phyloP scores from a whole-genome alignment of 2,113 vertebrate genomes.

The Dromiciops gliroides region DNA sequence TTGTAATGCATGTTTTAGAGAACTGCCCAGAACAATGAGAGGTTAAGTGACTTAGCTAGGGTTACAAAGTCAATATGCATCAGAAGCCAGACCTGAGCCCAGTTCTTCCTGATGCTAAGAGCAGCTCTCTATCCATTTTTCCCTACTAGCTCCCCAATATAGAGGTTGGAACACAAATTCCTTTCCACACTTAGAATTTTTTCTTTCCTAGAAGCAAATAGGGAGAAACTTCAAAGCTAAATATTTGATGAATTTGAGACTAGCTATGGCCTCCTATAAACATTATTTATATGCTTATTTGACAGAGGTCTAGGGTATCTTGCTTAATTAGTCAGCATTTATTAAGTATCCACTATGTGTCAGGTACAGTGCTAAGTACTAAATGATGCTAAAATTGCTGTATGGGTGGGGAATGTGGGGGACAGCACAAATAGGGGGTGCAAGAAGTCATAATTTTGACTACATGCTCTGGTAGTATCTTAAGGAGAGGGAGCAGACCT shows the following conservation, averaged over 20 bases:
- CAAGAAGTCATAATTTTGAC: not conserved
- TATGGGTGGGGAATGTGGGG: not conserved
- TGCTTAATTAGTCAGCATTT: not conserved
- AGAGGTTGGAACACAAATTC: not conserved
- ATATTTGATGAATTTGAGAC: not conserved
- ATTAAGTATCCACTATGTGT: not conserved
- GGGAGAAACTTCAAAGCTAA: not conserved
- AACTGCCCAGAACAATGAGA: not conserved
- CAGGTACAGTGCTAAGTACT: not conserved
- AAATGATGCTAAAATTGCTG: not conserved
- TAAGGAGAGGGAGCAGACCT: not conserved
- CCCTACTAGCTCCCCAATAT: not conserved
- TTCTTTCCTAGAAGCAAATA: not conserved
- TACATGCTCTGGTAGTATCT: not conserved
- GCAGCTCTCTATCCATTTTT: not conserved
- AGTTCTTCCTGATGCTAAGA: not conserved
- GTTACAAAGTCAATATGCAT: not conserved
- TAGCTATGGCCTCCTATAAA: not conserved
- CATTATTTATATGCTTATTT: not conserved
- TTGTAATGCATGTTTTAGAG: not conserved
- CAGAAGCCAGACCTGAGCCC: not conserved
- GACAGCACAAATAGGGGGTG: not conserved
- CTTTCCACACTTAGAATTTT: not conserved
- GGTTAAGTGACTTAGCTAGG: not conserved
- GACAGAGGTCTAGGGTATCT: not conserved